These are phyloP conservation scores for Ceuthmochares aereus DNA, from an alignment of 2,113 vertebrate genomes.

Conservation along the genomic window DNA sequence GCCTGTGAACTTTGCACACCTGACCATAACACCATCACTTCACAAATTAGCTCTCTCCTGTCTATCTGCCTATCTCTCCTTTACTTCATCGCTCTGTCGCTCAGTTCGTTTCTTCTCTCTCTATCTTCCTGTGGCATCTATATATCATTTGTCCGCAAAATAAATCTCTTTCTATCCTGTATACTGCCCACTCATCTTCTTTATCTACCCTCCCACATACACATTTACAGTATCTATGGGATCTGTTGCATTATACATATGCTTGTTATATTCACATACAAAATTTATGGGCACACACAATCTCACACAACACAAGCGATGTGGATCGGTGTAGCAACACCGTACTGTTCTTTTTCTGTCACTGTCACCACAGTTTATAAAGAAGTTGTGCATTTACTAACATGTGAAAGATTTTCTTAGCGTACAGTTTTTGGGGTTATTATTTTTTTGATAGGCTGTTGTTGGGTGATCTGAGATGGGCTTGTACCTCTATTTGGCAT, in stretches of 20 bases:
- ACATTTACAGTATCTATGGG: conserved; percentile 75
- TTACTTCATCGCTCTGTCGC: not conserved
- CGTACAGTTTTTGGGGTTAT: not conserved
- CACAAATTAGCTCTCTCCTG: not conserved
- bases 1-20: conserved; percentile 59
- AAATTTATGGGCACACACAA: conserved; percentile 58
- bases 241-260: conserved; percentile 72
- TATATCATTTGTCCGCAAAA: conserved; percentile 63
- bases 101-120: conserved; percentile 2
- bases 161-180: conserved; percentile 63
- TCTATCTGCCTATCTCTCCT: conserved; percentile 38
- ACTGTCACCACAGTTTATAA: conserved; percentile 31
- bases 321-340: conserved; percentile 38
- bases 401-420: not conserved
- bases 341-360: conserved; percentile 50
- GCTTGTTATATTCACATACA: conserved; percentile 52
- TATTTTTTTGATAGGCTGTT: conserved; percentile 48
- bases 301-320: conserved; percentile 41
- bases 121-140: conserved; percentile 49
- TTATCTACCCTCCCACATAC: conserved; percentile 79
- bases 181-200: conserved; percentile 73
- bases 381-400: conserved; percentile 35
- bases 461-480: conserved; percentile 30
- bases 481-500: conserved; percentile 71
- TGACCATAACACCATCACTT: not conserved